Conservation (phyloP, 2,113 vertebrate genomes). For the Emydocephalus ijimae region DNA sequence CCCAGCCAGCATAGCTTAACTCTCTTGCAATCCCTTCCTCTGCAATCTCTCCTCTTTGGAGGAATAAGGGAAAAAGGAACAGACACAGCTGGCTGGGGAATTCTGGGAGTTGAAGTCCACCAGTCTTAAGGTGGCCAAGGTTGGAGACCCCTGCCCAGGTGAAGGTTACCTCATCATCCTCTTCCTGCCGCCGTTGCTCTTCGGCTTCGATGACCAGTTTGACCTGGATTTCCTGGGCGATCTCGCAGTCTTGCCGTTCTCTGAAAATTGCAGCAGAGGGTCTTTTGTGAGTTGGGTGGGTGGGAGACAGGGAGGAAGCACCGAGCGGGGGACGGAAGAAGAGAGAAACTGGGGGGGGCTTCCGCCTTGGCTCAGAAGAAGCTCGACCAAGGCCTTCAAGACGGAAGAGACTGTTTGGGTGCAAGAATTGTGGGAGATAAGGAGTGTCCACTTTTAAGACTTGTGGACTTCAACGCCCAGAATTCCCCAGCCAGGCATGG, state of each 20-base stretch:
- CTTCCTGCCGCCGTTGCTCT: conserved; percentile 83
- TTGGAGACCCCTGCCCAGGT: background rate
- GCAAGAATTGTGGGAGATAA: background rate
- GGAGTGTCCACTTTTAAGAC: no score
- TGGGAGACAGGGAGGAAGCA: background rate
- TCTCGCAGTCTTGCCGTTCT: conserved; percentile 86
- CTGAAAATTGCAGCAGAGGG: conserved; percentile 64
- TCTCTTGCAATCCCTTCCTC: no score
- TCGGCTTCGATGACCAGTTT: conserved; percentile 88
- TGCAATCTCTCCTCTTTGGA: no score
- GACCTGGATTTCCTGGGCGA: conserved; percentile 95
- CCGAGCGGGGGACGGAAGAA: background rate
- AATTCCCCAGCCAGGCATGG: no score
- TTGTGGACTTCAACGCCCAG: no score
- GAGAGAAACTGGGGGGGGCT: background rate
- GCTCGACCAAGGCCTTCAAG: background rate
- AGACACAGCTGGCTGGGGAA: no score
- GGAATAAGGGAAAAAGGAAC: no score
- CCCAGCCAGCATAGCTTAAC: no score
- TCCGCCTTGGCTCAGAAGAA: background rate
- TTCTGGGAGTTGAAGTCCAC: no score
- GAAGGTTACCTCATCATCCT: conserved; percentile 85
- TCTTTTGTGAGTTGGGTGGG: background rate
- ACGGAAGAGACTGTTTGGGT: background rate
- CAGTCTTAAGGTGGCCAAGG: no score